phyloP scores from a whole-genome alignment of 1,140 invertebrate species.

The Notospermus geniculatus region DNA sequence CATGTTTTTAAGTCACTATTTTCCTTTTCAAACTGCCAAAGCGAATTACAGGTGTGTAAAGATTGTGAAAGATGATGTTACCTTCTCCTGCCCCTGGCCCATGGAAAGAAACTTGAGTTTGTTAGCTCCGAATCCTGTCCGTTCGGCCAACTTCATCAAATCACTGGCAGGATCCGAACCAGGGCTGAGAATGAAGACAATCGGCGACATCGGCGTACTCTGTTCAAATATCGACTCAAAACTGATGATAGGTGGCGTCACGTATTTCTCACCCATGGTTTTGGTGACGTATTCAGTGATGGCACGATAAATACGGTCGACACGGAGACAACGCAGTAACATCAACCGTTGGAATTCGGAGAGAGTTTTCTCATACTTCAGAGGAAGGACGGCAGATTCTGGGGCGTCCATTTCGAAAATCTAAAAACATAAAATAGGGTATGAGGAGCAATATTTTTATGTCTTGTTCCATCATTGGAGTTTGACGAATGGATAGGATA shows the following conservation, averaged over 20 bases:
- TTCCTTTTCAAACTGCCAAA: too few relatives aligned
- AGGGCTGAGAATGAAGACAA: conserved; percentile 83
- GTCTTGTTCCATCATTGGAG: too few relatives aligned
- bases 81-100: conserved; percentile 84
- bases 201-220: conserved; percentile 73
- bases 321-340: conserved; percentile 79
- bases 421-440: conserved; percentile 51
- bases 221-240: conserved; percentile 80
- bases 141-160: conserved; percentile 81
- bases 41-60: too few relatives aligned
- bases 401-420: conserved; percentile 81
- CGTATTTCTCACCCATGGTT: conserved; percentile 80
- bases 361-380: conserved; percentile 64
- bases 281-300: conserved; percentile 76
- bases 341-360: conserved; percentile 74
- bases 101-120: conserved; percentile 81
- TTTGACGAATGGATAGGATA: too few relatives aligned
- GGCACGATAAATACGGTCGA: conserved; percentile 79
- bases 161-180: conserved; percentile 85
- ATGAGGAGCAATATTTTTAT: not conserved
- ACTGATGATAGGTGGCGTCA: conserved; percentile 78
- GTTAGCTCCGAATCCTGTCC: conserved; percentile 67
- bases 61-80: conserved; percentile 37
- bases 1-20: too few relatives aligned
- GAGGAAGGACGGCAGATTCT: conserved; percentile 67